These are phyloP conservation scores for Taeniopygia guttata DNA, from an alignment of 2,797 vertebrate species.

Conservation along the genomic window DNA sequence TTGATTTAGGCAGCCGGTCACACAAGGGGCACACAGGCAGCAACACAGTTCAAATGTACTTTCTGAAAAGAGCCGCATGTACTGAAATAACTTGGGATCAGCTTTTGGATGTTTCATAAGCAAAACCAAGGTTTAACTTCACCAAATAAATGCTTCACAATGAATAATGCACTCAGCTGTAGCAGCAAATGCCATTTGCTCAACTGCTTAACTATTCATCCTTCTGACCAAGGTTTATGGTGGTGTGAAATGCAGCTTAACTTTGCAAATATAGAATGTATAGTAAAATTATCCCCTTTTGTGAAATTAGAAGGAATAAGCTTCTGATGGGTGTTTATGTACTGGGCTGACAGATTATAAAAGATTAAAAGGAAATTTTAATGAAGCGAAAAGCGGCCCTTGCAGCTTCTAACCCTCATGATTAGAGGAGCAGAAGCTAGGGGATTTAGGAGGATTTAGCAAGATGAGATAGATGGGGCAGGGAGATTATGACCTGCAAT, in stretches of 20 bases:
- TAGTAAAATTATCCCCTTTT: conserved; percentile 54
- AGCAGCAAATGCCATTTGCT: conserved; percentile 30
- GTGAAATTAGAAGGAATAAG: conserved; percentile 55
- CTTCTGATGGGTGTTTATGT: conserved; percentile 57
- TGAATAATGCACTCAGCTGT: conserved; percentile 6
- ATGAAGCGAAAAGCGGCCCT: conserved; percentile 59
- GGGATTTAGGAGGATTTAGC: conserved; percentile 65
- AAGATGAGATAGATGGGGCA: conserved; percentile 45
- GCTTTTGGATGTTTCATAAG: conserved; percentile 41
- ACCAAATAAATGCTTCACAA: conserved; percentile 6
- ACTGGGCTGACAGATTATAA: conserved; percentile 62
- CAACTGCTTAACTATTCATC: conserved; percentile 33
- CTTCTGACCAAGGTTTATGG: conserved; percentile 5
- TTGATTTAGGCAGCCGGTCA: conserved; percentile 15
- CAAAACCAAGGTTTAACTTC: conserved; percentile 29
- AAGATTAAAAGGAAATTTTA: conserved; percentile 69
- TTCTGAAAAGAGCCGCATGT: neutral
- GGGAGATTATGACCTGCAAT: conserved; percentile 37
- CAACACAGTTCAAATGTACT: neutral
- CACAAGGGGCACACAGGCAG: neutral
- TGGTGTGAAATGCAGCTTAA: conserved; percentile 45
- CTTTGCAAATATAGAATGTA: conserved; percentile 29
- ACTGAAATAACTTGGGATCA: conserved; percentile 30
- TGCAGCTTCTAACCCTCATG: conserved; percentile 45
- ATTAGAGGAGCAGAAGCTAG: conserved; percentile 60